These are phyloP conservation scores for Hemaris fuciformis DNA, from an alignment of 2,888 invertebrate genomes.

Conservation along the genomic window DNA sequence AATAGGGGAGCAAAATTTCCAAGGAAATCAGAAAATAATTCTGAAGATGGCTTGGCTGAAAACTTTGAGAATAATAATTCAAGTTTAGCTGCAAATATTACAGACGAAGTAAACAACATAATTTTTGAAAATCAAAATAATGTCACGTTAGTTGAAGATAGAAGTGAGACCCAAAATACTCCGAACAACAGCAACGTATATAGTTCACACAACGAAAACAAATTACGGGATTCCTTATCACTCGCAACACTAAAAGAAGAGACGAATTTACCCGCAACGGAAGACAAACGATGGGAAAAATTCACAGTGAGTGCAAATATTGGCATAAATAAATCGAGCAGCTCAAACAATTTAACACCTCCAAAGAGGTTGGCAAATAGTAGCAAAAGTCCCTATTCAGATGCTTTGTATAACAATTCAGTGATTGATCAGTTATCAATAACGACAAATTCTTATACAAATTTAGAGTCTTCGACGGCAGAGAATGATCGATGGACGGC, in stretches of 20 bases:
- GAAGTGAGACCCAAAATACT: neutral
- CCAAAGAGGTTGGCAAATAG: conserved; percentile 28
- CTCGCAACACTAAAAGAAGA: conserved; percentile 18
- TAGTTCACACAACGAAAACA: conserved; percentile 24
- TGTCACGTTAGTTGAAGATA: neutral
- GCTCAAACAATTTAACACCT: conserved; percentile 21
- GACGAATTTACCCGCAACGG: conserved; percentile 28
- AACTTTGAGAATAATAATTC: conserved; percentile 15
- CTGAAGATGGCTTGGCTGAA: conserved; percentile 6
- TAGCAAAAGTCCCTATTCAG: conserved; percentile 45
- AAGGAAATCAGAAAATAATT: conserved; percentile 17
- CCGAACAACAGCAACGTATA: conserved; percentile 21
- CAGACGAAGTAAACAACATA: neutral
- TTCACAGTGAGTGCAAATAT: neutral
- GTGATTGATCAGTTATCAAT: conserved; percentile 61
- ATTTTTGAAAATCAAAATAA: neutral
- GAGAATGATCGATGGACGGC: conserved; percentile 60
- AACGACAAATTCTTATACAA: conserved; percentile 59
- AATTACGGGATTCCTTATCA: conserved; percentile 19
- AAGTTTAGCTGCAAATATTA: conserved; percentile 6
- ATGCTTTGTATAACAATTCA: conserved; percentile 48
- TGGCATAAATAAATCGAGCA: conserved; percentile 19
- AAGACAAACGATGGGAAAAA: conserved; percentile 7
- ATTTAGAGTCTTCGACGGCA: conserved; percentile 47
- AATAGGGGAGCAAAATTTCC: conserved; percentile 28